These are phyloP conservation scores for Drosophila sp. DNA, from an alignment of 1,140 invertebrate species.

Conservation along the genomic window DNA sequence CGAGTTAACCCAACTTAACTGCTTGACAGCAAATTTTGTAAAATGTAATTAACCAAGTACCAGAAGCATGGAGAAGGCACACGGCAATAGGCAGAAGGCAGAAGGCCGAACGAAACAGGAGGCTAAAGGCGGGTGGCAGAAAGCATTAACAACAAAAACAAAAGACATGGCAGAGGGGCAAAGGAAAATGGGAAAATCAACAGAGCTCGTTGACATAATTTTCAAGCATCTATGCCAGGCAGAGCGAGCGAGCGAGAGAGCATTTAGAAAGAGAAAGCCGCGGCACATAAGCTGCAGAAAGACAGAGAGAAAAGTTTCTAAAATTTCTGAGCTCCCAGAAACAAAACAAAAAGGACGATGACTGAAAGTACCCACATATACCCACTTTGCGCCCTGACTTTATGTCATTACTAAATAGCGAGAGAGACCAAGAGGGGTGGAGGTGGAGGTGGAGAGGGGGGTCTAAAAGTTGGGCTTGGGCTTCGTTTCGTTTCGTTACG, in stretches of 20 bases:
- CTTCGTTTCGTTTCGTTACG: constrained; percentile 32
- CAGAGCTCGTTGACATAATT: constrained; percentile 82
- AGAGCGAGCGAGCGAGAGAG: not conserved
- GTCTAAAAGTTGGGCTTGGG: not conserved
- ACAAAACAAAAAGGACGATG: constrained; percentile 13
- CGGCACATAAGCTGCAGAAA: constrained; percentile 26
- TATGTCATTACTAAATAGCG: constrained; percentile 75
- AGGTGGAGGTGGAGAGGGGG: constrained; percentile 3
- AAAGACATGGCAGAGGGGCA: constrained; percentile 46
- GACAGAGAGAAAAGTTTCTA: constrained; percentile 7
- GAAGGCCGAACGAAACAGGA: constrained; percentile 12
- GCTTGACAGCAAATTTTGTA: constrained; percentile 81
- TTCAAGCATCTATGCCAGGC: constrained; percentile 52
- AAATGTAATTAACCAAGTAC: constrained; percentile 82
- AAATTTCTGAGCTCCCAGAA: constrained; percentile 4
- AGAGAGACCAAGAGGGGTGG: constrained; percentile 17
- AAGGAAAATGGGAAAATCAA: constrained; percentile 70
- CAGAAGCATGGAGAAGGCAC: constrained; percentile 49
- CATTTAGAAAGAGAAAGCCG: not conserved
- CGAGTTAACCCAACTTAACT: constrained; percentile 82
- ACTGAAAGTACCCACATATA: constrained; percentile 8
- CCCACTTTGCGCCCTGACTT: constrained; percentile 26
- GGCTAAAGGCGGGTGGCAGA: not conserved
- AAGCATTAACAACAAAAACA: constrained; percentile 43
- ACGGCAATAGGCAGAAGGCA: constrained; percentile 21